Evolutionary conservation across 2,888 invertebrate genomes (phyloP), one percentile per base, ranked within the genome.

Genomic region (Hybos culiciformis): DNA sequence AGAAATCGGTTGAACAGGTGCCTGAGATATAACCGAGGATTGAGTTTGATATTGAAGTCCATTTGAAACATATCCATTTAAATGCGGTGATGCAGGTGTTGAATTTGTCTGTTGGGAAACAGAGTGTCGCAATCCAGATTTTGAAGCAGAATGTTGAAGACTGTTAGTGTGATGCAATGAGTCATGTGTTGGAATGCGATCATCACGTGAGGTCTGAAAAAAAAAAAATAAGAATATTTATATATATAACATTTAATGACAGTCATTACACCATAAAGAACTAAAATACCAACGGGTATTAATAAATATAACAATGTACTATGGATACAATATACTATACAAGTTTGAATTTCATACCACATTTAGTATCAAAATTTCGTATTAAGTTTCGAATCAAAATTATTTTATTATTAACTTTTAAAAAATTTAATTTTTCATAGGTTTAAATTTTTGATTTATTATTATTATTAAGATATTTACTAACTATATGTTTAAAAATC

Each of bases 1-100:
- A 52, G 82, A 82, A 38, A 63, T 62, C 44, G 66, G 64, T 59
- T 67, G 57, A 43, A 65, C 62, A 44, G 64, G 63, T 18, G 66
- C 63, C 45, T 62, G 61, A 42, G 61, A 61, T 34, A 60, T 59
- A 33, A 61, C 75, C 58, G 68, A 71, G 46, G 65, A 71, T 60
- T 67, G 73, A 55, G 70, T 71, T 63, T 62, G 71, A 61, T 62
- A 43, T 19, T 59, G 69, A 59, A 60, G 66, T 50, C 54, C 71
- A 62, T 52, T 66, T n/a, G 63, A 61, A 24, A 62, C 51, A 51
- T 62, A 53, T n/a, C 58, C 55, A 32, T 59, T 61, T 39, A 66
- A 45, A 46, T 66, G 66, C 4, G 66, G 66, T 37, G 66, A 66
- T 45, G 66, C 64, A 31, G 66, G 66, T 39, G 66, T 66, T 41